Percentiles rank a stretch among this genome's conserved stretches.
phyloP scores from a whole-genome alignment of 1,140 invertebrate species.

The Drosophila jambulina region DNA sequence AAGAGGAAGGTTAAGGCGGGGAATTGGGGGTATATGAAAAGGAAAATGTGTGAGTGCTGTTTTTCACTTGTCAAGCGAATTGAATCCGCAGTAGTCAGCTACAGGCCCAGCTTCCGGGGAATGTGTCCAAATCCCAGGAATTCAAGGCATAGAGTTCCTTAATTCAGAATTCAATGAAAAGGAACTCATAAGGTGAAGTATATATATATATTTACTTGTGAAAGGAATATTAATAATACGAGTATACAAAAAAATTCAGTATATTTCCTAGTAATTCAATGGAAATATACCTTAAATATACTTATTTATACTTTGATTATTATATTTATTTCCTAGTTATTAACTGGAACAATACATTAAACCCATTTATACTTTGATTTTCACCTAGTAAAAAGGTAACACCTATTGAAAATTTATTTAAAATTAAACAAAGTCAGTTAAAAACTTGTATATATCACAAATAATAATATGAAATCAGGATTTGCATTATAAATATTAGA shows the following conservation, averaged over 20 bases:
- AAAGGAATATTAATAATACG: background rate
- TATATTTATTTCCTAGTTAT: background rate
- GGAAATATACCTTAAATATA: too few species aligned
- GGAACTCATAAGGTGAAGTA: background rate
- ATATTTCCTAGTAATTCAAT: background rate
- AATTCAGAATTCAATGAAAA: background rate
- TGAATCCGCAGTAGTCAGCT: conserved; percentile 13
- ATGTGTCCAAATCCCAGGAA: background rate
- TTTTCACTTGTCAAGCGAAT: conserved; percentile 39
- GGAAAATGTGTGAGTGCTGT: background rate
- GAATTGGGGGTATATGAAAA: background rate
- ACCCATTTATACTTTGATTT: background rate
- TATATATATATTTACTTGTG: background rate
- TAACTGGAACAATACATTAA: background rate
- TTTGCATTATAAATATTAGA: too few species aligned
- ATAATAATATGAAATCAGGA: too few species aligned
- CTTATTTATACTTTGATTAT: background rate
- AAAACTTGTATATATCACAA: background rate
- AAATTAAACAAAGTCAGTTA: accelerated
- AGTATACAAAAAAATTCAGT: background rate
- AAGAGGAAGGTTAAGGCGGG: background rate
- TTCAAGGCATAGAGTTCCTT: background rate
- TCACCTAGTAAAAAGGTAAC: background rate
- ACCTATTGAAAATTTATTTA: background rate
- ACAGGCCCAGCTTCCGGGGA: background rate